These are phyloP conservation scores for Dyspetes luteomarginatus DNA, from an alignment of 2,888 invertebrate genomes.

Conservation along the genomic window DNA sequence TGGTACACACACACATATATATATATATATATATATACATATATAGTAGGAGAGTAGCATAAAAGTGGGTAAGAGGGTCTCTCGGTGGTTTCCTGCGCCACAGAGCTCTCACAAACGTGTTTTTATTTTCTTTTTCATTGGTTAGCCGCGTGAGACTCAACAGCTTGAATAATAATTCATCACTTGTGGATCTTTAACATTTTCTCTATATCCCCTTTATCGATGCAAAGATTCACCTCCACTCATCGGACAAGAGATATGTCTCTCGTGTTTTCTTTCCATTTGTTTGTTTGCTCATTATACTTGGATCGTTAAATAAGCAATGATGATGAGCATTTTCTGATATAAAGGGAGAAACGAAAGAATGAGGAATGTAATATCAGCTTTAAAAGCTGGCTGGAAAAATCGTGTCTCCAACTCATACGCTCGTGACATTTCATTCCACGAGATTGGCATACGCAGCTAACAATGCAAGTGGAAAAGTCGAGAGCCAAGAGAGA, in stretches of 20 bases:
- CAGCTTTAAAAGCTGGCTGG: not conserved
- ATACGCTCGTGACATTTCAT: not conserved
- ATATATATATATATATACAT: slow-evolving; percentile 6
- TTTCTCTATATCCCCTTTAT: slow-evolving; percentile 4
- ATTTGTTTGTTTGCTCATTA: slow-evolving; percentile 28
- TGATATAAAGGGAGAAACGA: not conserved
- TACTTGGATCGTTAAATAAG: not conserved
- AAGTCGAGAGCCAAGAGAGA: slow-evolving; percentile 7
- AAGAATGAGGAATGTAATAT: not conserved
- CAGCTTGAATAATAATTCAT: slow-evolving; percentile 63
- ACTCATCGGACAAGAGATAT: slow-evolving; percentile 40
- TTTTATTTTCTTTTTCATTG: slow-evolving; percentile 37
- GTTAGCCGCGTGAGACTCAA: slow-evolving; percentile 5
- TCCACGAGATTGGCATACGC: not conserved
- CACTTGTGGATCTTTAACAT: not conserved
- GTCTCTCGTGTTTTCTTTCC: slow-evolving; percentile 43
- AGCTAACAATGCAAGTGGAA: not conserved
- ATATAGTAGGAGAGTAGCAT: slow-evolving; percentile 41
- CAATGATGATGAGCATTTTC: not conserved
- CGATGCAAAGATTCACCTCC: slow-evolving; percentile 30
- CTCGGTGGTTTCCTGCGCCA: slow-evolving; percentile 42
- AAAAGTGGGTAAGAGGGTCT: slow-evolving; percentile 60
- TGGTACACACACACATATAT: not conserved
- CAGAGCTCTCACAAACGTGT: slow-evolving; percentile 30
- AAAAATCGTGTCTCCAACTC: not conserved